phyloP scores from a whole-genome alignment of 2,888 invertebrate genomes.

The Eupithecia tripunctaria region DNA sequence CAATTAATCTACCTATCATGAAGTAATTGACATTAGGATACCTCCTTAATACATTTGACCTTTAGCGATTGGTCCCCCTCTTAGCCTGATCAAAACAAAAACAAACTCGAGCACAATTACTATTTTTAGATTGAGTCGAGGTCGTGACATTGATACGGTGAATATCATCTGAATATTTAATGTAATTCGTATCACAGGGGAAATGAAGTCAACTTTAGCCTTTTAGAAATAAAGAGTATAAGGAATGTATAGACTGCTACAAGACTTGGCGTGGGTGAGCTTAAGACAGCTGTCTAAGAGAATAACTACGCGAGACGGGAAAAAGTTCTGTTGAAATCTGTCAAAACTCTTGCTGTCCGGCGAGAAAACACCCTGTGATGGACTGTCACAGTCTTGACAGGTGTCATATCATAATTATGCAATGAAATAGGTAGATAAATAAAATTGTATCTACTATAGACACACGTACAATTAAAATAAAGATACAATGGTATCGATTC shows the following conservation, averaged over 20 bases:
- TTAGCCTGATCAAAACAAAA: slow-evolving; percentile 7
- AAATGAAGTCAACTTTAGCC: neutral
- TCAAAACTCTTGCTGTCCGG: too few species aligned
- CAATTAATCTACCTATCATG: slow-evolving; percentile 13
- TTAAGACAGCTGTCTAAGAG: neutral
- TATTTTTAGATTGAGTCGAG: slow-evolving; percentile 1
- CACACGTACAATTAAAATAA: too few species aligned
- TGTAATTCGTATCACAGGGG: neutral
- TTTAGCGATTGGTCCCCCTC: neutral
- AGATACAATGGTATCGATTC: too few species aligned
- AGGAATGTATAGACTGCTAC: neutral
- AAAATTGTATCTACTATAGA: too few species aligned
- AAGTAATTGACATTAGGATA: slow-evolving; percentile 6
- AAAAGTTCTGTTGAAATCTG: too few species aligned
- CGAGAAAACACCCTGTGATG: too few species aligned
- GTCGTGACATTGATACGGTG: neutral
- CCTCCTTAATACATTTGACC: neutral
- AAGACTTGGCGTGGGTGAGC: neutral
- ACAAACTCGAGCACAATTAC: neutral
- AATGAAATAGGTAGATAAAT: too few species aligned
- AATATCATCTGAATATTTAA: slow-evolving; percentile 11
- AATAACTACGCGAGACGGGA: neutral
- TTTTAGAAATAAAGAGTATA: neutral
- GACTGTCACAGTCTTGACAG: too few species aligned
- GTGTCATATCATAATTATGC: too few species aligned